These are phyloP conservation scores for Silvanus unidentatus DNA, from an alignment of 2,888 invertebrate species.

Conservation along the genomic window DNA sequence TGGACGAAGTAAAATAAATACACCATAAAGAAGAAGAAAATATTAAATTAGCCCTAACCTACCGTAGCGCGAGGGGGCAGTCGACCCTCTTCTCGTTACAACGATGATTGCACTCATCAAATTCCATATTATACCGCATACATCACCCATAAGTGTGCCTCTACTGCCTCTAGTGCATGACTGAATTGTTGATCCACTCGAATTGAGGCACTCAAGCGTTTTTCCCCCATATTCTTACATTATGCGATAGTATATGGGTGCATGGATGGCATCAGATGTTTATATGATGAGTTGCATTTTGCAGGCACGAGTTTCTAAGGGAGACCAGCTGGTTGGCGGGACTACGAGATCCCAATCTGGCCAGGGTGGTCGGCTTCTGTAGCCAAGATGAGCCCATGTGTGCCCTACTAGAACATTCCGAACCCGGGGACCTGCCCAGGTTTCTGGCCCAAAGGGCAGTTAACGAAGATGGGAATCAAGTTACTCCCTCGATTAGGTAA, in stretches of 20 bases:
- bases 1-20: too few relatives aligned
- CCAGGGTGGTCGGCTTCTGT: slow-evolving; percentile 75
- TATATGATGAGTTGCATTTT: slow-evolving; percentile 18
- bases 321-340: slow-evolving; percentile 82
- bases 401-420: slow-evolving; percentile 85
- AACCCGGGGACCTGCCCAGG: slow-evolving; percentile 76
- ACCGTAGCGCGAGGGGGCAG: too few relatives aligned
- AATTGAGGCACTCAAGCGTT: too few relatives aligned
- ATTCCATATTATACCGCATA: slow-evolving; percentile 9
- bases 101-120: slow-evolving; percentile 15
- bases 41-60: too few relatives aligned
- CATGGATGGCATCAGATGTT: slow-evolving; percentile 4
- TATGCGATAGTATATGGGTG: too few relatives aligned
- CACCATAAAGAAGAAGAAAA: too few relatives aligned
- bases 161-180: too few relatives aligned
- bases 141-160: slow-evolving; percentile 4
- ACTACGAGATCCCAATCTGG: slow-evolving; percentile 76
- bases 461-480: slow-evolving; percentile 47
- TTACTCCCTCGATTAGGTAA: slow-evolving; percentile 46
- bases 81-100: slow-evolving; percentile 13
- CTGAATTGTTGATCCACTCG: too few relatives aligned
- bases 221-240: too few relatives aligned
- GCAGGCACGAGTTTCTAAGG: slow-evolving; percentile 78
- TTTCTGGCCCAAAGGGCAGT: slow-evolving; percentile 48
- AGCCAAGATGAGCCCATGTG: slow-evolving; percentile 76